A percentile compares a stretch with the other conserved stretches of the same genome.
These are phyloP conservation scores for Gonatopus flavifemur DNA, from an alignment of 1,140 invertebrate genomes.

Conservation along the genomic window DNA sequence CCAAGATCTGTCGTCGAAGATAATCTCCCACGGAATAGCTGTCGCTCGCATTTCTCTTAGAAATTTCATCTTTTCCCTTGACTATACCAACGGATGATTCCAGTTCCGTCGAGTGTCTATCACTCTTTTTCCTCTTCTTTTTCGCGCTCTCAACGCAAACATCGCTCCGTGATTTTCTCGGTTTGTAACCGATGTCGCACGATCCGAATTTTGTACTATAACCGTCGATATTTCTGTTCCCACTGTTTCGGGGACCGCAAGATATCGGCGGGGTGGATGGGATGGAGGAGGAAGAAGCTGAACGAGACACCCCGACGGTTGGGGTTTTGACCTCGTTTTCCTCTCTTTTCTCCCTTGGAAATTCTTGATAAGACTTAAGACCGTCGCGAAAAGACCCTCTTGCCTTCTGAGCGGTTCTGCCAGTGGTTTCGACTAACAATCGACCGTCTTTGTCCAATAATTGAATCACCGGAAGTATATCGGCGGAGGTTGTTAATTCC, in stretches of 20 bases:
- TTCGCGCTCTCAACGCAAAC: conserved; percentile 18
- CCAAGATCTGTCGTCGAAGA: conserved; percentile 39
- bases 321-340: too few relatives aligned
- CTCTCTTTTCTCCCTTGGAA: conserved; percentile 13
- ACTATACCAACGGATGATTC: conserved; percentile 6
- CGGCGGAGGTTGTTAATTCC: conserved; percentile 48
- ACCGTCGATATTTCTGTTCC: conserved; percentile 44
- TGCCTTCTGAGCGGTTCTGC: conserved; percentile 43
- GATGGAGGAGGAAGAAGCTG: neutral
- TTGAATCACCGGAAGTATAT: conserved; percentile 44
- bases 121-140: conserved; percentile 6
- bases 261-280: neutral
- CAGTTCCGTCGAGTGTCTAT: conserved; percentile 17
- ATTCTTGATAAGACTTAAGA: conserved; percentile 36
- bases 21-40: conserved; percentile 41
- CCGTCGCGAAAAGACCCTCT: conserved; percentile 45
- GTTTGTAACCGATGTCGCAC: conserved; percentile 21
- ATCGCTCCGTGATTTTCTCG: conserved; percentile 45
- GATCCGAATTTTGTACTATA: conserved; percentile 42
- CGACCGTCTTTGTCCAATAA: conserved; percentile 47
- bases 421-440: conserved; percentile 45
- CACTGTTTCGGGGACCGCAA: neutral
- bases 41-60: conserved; percentile 5
- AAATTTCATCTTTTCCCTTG: neutral
- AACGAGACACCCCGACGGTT: conserved; percentile 1